Conservation (phyloP, 1,140 invertebrate genomes). For the Galleria mellonella region DNA sequence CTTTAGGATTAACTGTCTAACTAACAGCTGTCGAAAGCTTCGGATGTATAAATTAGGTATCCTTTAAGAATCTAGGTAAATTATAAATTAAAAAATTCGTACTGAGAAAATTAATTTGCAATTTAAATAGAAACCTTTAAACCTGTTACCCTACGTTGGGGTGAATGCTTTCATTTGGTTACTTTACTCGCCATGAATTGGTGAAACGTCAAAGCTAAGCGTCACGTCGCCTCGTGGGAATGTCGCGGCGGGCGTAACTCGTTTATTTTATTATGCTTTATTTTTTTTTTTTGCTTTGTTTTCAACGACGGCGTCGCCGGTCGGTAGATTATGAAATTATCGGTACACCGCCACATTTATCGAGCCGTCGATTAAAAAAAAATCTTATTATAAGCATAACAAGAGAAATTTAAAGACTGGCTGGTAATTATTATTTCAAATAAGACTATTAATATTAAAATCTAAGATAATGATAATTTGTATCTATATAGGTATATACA, state of each 20-base stretch:
- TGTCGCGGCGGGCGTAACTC: slow-evolving; percentile 18
- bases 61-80: too few relatives aligned
- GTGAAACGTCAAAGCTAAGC: slow-evolving; percentile 49
- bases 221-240: slow-evolving; percentile 56
- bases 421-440: too few relatives aligned
- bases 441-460: too few relatives aligned
- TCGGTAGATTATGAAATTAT: slow-evolving; percentile 37
- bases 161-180: slow-evolving; percentile 3
- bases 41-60: too few relatives aligned
- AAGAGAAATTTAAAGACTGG: too few relatives aligned
- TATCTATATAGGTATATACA: too few relatives aligned
- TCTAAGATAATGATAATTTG: too few relatives aligned
- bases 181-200: slow-evolving; percentile 1
- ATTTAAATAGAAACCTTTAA: neutral
- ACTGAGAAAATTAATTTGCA: too few relatives aligned
- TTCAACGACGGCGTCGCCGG: slow-evolving; percentile 11
- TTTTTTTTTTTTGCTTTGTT: slow-evolving; percentile 42
- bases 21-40: too few relatives aligned
- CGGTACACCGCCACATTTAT: slow-evolving; percentile 27
- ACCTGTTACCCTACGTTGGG: neutral
- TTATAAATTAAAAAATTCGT: too few relatives aligned
- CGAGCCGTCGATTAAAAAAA: slow-evolving; percentile 3
- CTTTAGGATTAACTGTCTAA: slow-evolving; percentile 24
- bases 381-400: too few relatives aligned
- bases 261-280: slow-evolving; percentile 14